Percentiles rank a stretch among this genome's conserved stretches.
Evolutionary conservation across 1,140 invertebrate genomes (phyloP).

Genomic region (Caenorhabditis inopinata): DNA sequence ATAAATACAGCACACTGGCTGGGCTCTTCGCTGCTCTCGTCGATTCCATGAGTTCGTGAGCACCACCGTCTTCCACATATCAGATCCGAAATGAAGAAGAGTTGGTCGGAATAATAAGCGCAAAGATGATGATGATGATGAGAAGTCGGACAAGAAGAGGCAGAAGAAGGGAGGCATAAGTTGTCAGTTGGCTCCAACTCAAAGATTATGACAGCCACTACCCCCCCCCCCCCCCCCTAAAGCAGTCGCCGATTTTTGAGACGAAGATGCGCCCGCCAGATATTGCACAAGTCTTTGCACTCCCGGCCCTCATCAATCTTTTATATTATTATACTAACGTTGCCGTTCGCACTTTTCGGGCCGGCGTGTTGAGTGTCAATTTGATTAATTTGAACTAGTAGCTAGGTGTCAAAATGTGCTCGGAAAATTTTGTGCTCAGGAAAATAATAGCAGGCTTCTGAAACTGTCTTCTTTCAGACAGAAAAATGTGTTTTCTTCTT

Average conservation of each 20-base stretch:
- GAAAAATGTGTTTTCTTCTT: too few relatives aligned
- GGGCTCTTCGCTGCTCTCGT: too few relatives aligned
- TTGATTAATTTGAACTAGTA: neutral
- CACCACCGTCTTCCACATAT: neutral
- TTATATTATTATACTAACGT: conserved; percentile 33
- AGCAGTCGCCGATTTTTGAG: neutral
- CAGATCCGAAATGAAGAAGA: neutral
- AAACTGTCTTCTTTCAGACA: too few relatives aligned
- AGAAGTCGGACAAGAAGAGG: neutral
- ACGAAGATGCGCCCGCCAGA: neutral
- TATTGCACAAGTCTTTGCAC: neutral
- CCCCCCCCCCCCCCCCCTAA: neutral
- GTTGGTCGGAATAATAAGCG: neutral
- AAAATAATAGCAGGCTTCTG: too few relatives aligned
- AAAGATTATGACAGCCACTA: conserved; percentile 18
- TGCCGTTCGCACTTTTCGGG: neutral
- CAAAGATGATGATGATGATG: neutral
- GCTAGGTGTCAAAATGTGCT: too few relatives aligned
- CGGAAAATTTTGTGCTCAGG: too few relatives aligned
- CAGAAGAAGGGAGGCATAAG: neutral
- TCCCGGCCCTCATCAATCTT: conserved; percentile 9
- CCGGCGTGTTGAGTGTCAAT: neutral
- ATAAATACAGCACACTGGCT: too few relatives aligned
- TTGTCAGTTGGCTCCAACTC: conserved; percentile 32
- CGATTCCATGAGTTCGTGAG: neutral